phyloP scores from a whole-genome alignment of 1,140 invertebrate species.

The Polypedilum pembai region DNA sequence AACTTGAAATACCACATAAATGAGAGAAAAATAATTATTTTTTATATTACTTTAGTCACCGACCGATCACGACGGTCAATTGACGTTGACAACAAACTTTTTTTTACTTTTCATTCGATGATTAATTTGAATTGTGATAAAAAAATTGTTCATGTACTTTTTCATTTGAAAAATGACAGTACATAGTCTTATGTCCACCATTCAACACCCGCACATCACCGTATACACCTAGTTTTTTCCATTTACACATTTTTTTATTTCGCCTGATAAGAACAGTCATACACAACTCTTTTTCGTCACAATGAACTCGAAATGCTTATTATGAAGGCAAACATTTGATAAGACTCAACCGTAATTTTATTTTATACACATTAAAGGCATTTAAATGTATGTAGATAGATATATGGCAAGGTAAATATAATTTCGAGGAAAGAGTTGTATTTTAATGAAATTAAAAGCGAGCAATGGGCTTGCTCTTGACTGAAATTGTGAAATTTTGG shows the following conservation, averaged over 20 bases:
- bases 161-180: neutral
- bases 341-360: neutral
- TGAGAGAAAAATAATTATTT: too few species aligned
- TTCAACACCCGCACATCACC: neutral
- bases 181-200: slow-evolving; percentile 10
- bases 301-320: slow-evolving; percentile 10
- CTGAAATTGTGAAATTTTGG: too few species aligned
- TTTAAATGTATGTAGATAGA: too few species aligned
- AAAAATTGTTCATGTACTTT: neutral
- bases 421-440: too few species aligned
- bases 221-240: neutral
- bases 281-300: neutral
- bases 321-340: slow-evolving; percentile 25
- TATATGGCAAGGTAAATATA: too few species aligned
- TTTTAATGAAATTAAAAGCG: too few species aligned
- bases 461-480: too few species aligned
- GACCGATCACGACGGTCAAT: neutral
- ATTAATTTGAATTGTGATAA: neutral
- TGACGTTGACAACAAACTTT: neutral
- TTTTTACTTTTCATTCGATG: neutral
- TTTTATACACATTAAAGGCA: too few species aligned
- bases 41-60: neutral
- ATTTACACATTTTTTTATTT: neutral
- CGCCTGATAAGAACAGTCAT: neutral
- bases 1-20: too few species aligned